Conservation (phyloP, 2,113 vertebrate genomes). For the Hydrochoerus hydrochaeris region DNA sequence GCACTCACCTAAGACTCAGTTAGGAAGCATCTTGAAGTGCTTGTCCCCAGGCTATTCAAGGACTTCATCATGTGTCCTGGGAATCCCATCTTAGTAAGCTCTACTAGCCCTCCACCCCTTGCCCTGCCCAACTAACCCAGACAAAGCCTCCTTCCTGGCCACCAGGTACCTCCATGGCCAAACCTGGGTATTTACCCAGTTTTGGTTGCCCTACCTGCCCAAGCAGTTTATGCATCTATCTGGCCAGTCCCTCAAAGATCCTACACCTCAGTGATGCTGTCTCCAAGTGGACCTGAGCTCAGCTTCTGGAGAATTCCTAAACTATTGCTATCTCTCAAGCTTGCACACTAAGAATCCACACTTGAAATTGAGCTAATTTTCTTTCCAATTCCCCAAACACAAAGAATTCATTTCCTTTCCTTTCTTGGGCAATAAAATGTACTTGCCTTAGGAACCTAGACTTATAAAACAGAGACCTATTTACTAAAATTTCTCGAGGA, state of each 20-base stretch:
- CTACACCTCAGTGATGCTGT: rapidly evolving
- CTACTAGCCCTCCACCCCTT: background rate
- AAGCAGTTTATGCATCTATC: background rate
- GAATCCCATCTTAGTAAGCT: conserved; percentile 4
- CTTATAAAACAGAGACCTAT: conserved; percentile 55
- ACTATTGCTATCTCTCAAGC: background rate
- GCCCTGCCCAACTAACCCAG: background rate
- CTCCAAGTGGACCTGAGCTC: background rate
- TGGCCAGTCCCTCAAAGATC: background rate
- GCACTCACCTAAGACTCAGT: background rate
- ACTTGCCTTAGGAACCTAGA: conserved; percentile 45
- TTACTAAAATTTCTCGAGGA: conserved; percentile 42
- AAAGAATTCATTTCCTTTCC: conserved; percentile 7
- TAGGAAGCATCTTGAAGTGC: background rate
- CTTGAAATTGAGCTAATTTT: conserved; percentile 56
- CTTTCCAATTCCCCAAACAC: conserved; percentile 58
- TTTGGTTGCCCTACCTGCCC: background rate
- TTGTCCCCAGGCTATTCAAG: background rate
- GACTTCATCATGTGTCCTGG: background rate
- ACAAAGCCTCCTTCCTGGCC: background rate
- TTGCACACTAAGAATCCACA: background rate
- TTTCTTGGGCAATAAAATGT: conserved; percentile 36
- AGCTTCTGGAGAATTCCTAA: background rate
- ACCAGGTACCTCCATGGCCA: background rate
- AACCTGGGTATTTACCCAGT: no score